Evolutionary conservation across 2,888 invertebrate genomes (phyloP), one percentile per base, ranked within the genome.

Genomic region (Linyphia triangularis): DNA sequence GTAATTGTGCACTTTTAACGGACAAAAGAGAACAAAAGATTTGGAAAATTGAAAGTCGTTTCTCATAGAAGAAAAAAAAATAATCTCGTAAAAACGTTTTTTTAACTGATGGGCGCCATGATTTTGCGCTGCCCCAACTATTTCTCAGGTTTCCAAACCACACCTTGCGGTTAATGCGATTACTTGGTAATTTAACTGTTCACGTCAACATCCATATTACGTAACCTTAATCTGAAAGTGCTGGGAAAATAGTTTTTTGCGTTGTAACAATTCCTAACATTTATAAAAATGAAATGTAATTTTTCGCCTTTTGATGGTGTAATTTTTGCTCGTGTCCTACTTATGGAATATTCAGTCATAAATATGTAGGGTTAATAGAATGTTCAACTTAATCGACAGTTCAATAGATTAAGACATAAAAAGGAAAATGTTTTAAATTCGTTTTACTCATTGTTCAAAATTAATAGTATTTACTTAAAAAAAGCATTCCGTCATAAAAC

Each of bases 81-180:
- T 19, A n/a, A 67, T 16, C 0, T 9, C 26, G 63, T 2, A 16
- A 28, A 28, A 26, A 72, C n/a, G 9, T 57, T 57, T 75, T 67
- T 63, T 61, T 61, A 37, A 40, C 30, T n/a, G n/a, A 28, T 40
- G 16, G 24, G 37, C 9, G n/a, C 63, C 26, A 26, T n/a, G 37
- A 40, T 77, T 77, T 63, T 37, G n/a, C 37, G 26, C 40, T 61
- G 26, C n/a, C n/a, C n/a, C 51, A 77, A 77, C n/a, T 63, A 63
- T 77, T 40, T 63, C 24, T 73, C 30, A 16, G 9, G 26, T 57
- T 28, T 57, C 0, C 19, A 6, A n/a, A 40, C 40, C 77, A 77
- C 77, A 77, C 75, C 75, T 33, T 13, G 19, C 30, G 10, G 24
- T 28, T 59, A 75, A 37, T 59, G 37, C 75, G 57, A 40, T 37